These are phyloP conservation scores for Lycia hirtaria DNA, from an alignment of 2,888 invertebrate species.

Conservation along the genomic window DNA sequence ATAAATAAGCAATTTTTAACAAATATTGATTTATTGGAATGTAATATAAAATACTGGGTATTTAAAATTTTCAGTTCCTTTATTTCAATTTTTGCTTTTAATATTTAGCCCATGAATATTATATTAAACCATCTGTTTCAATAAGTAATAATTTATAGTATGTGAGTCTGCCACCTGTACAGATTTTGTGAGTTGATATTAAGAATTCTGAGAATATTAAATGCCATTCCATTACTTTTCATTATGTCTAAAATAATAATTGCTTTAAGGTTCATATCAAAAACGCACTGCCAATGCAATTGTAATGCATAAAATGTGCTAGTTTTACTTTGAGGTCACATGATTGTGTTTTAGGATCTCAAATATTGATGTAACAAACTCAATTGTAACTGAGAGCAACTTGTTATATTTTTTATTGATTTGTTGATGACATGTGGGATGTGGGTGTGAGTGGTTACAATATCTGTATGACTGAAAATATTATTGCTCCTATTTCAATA, in stretches of 20 bases:
- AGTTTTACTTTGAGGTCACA: conserved; percentile 33
- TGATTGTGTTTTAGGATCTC: conserved; percentile 35
- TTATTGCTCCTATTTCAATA: no score
- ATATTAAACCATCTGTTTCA: background rate
- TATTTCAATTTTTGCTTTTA: no score
- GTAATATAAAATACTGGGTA: no score
- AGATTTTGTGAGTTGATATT: conserved; percentile 1
- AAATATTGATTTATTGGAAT: no score
- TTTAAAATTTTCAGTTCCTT: no score
- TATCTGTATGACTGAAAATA: no score
- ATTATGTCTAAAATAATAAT: conserved; percentile 25
- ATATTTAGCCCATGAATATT: no score
- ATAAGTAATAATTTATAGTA: background rate
- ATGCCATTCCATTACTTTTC: conserved; percentile 33
- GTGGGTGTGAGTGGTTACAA: no score
- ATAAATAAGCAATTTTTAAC: no score
- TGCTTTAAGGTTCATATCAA: conserved; percentile 31
- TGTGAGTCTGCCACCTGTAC: background rate
- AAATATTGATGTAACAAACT: conserved; percentile 26
- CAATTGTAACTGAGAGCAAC: background rate
- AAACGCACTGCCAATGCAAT: conserved; percentile 46
- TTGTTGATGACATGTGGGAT: no score
- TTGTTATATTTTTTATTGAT: conserved; percentile 4
- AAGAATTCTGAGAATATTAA: conserved; percentile 6
- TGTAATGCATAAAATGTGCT: conserved; percentile 36